Evolutionary conservation across 2,888 invertebrate genomes (phyloP).

Genomic region (Xylota segnis): DNA sequence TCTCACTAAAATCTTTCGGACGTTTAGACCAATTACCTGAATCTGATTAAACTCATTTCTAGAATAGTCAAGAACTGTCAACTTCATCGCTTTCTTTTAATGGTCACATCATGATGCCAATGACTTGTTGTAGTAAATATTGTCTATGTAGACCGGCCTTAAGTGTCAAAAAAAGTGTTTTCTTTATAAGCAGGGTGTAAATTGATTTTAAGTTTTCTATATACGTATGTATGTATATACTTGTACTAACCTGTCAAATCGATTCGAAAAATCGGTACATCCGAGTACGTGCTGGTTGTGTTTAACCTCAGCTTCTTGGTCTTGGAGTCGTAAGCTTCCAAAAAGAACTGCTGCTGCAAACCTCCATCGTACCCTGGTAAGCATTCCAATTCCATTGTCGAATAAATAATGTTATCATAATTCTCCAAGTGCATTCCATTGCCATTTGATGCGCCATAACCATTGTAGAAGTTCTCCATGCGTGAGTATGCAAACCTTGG

Average conservation of each 20-base stretch:
- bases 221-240: not conserved
- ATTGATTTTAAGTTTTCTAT: too few relatives aligned
- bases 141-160: too few relatives aligned
- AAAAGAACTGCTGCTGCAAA: constrained; percentile 92
- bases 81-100: too few relatives aligned
- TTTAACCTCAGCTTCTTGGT: constrained; percentile 90
- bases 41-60: too few relatives aligned
- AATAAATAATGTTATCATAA: constrained; percentile 84
- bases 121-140: too few relatives aligned
- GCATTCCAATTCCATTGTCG: constrained; percentile 91
- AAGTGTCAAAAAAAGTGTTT: too few relatives aligned
- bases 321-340: constrained; percentile 92
- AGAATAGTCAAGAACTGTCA: too few relatives aligned
- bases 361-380: constrained; percentile 95
- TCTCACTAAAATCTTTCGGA: too few relatives aligned
- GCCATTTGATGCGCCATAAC: constrained; percentile 79
- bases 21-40: too few relatives aligned
- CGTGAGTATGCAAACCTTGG: constrained; percentile 83
- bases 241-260: constrained; percentile 83
- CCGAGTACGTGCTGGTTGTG: constrained; percentile 87
- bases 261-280: constrained; percentile 87
- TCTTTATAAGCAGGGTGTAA: too few relatives aligned
- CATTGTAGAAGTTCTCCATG: constrained; percentile 83
- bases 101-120: too few relatives aligned
- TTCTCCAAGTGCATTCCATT: constrained; percentile 82